A percentile compares a stretch with the other conserved stretches of the same genome.
phyloP scores from a whole-genome alignment of 2,113 vertebrate species.

The Plecturocebus donacophilus region DNA sequence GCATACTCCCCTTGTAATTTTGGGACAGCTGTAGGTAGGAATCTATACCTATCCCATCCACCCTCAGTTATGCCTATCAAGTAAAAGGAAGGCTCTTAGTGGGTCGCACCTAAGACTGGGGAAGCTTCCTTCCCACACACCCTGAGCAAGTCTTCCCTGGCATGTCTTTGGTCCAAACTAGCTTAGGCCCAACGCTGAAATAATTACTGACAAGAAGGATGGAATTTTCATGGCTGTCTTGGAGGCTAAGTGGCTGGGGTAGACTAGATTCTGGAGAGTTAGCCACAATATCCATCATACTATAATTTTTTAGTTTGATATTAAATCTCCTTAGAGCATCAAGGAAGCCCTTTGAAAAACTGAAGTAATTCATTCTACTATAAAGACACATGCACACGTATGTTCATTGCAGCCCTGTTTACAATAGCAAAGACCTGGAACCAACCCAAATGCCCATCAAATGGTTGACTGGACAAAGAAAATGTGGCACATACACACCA shows the following conservation, averaged over 20 bases:
- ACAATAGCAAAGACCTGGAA: no score
- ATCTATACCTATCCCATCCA: background rate
- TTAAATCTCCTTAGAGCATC: background rate
- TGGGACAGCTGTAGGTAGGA: background rate
- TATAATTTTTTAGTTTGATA: background rate
- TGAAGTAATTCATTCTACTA: background rate
- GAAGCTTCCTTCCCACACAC: background rate
- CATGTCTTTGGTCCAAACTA: conserved; percentile 27
- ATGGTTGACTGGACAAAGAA: no score
- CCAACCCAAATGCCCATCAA: no score
- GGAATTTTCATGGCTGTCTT: background rate
- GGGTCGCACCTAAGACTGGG: background rate
- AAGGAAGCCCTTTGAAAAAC: conserved; percentile 27
- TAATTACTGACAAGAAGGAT: background rate
- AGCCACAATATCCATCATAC: background rate
- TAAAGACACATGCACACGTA: no score
- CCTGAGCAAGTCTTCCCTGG: background rate
- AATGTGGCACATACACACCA: no score
- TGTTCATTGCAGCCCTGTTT: no score
- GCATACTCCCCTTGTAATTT: background rate
- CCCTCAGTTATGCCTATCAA: background rate
- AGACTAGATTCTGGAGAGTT: background rate
- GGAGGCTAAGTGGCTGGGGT: background rate
- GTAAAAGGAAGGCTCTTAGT: background rate
- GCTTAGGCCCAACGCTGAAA: background rate